Evolutionary conservation across 1,140 invertebrate genomes (phyloP).

Genomic region (Paraescarpia echinospica): DNA sequence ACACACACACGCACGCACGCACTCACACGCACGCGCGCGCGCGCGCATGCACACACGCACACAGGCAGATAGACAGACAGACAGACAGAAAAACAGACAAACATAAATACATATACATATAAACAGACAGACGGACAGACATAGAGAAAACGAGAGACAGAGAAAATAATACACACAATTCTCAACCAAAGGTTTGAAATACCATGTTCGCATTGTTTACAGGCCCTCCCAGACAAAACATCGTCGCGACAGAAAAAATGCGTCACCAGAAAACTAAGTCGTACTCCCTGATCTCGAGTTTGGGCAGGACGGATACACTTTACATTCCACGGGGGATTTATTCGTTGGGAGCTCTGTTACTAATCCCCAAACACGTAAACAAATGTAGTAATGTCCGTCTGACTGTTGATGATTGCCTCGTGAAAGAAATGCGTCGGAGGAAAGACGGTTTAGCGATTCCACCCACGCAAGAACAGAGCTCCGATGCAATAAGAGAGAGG

Average conservation of each 20-base stretch:
- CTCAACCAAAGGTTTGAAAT: background rate
- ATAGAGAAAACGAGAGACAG: too few relatives aligned
- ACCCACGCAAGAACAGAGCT: background rate
- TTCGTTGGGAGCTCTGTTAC: background rate
- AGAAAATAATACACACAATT: background rate
- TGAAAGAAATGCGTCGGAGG: background rate
- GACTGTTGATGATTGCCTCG: background rate
- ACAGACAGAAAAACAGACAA: too few relatives aligned
- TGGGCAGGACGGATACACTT: background rate
- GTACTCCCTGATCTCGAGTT: background rate
- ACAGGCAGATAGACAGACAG: too few relatives aligned
- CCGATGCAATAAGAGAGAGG: too few relatives aligned
- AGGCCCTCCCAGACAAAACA: background rate
- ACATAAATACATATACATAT: too few relatives aligned
- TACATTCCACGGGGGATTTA: background rate
- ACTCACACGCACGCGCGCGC: too few relatives aligned
- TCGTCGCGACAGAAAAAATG: background rate
- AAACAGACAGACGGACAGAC: too few relatives aligned
- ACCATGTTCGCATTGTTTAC: background rate
- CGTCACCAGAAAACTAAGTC: background rate
- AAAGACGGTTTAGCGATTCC: background rate
- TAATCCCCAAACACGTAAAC: background rate
- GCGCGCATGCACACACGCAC: too few relatives aligned
- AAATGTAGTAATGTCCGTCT: background rate
- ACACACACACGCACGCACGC: slow-evolving; percentile 25